A percentile compares a stretch with the other conserved stretches of the same genome.
Conservation (phyloP, 1,140 invertebrate genomes). For the Zaprionus gabonicus region DNA sequence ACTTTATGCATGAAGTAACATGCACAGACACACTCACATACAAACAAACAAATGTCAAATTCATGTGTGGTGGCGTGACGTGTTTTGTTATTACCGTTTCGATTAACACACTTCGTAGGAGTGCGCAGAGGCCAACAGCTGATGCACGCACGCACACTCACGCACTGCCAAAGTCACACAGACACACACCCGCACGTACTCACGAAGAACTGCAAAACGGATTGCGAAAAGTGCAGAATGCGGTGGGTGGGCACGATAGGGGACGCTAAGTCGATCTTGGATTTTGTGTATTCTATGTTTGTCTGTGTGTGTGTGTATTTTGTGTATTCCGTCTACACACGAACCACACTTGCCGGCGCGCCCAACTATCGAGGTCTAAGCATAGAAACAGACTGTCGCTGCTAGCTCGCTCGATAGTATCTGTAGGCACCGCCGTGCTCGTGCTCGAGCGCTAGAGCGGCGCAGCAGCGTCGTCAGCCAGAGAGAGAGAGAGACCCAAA, state of each 20-base stretch:
- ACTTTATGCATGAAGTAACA: not conserved
- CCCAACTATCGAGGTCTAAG: slow-evolving; percentile 63
- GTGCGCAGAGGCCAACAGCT: slow-evolving; percentile 46
- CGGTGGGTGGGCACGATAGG: not conserved
- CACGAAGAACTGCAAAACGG: slow-evolving; percentile 5
- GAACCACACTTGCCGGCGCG: slow-evolving; percentile 38
- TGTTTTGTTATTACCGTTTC: slow-evolving; percentile 57
- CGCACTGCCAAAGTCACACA: slow-evolving; percentile 10
- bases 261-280: slow-evolving; percentile 48
- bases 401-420: slow-evolving; percentile 43
- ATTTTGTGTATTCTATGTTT: not conserved
- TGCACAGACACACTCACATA: not conserved
- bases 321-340: slow-evolving; percentile 14
- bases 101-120: slow-evolving; percentile 31
- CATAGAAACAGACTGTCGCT: slow-evolving; percentile 60
- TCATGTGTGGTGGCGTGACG: slow-evolving; percentile 29
- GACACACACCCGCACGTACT: slow-evolving; percentile 6
- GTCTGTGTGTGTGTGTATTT: not conserved
- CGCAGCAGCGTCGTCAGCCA: slow-evolving; percentile 7
- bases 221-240: slow-evolving; percentile 16
- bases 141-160: slow-evolving; percentile 36
- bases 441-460: slow-evolving; percentile 30
- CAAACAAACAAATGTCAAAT: slow-evolving; percentile 5
- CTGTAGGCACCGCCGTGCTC: slow-evolving; percentile 37
- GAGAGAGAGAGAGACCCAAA: slow-evolving; percentile 30